Percentiles rank a stretch among this genome's conserved stretches.
Evolutionary conservation across 2,797 vertebrate species (phyloP).

Genomic region (Parauchenoglanis punctatus): DNA sequence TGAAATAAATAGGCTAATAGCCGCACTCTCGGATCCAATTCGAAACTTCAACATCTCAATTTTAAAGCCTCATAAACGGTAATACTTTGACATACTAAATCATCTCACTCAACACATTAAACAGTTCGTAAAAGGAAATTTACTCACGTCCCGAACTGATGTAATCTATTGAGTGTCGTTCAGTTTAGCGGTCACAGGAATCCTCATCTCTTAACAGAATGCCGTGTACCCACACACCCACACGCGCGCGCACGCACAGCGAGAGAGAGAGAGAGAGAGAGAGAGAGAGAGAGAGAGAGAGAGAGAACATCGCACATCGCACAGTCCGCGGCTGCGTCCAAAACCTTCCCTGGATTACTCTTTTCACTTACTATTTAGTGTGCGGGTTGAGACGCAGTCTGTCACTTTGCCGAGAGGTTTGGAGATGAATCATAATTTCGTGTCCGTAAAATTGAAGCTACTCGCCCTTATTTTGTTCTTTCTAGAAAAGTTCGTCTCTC

Average conservation of each 20-base stretch:
- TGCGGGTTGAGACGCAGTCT: neutral
- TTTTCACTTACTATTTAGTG: neutral
- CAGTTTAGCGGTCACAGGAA: conserved; percentile 28
- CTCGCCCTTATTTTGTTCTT: neutral
- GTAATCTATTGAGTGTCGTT: conserved; percentile 22
- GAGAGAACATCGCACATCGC: neutral
- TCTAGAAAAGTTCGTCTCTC: conserved; percentile 9
- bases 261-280: neutral
- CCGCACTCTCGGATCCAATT: conserved; percentile 12
- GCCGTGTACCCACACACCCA: neutral
- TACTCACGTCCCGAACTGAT: conserved; percentile 33
- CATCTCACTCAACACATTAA: conserved; percentile 27
- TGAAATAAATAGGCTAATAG: neutral
- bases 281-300: neutral
- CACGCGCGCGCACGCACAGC: no score
- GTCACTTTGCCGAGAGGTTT: neutral
- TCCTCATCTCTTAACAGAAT: conserved; percentile 18
- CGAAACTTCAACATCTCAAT: conserved; percentile 21
- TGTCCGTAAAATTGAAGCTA: neutral
- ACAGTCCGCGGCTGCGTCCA: neutral
- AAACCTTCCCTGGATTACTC: neutral
- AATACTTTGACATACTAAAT: conserved; percentile 18
- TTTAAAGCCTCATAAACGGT: conserved; percentile 27
- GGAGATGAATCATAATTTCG: conserved; percentile 1
- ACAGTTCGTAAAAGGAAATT: conserved; percentile 31